These are phyloP conservation scores for Pangasius mekongensis DNA, from an alignment of 2,797 vertebrate genomes.

Conservation along the genomic window DNA sequence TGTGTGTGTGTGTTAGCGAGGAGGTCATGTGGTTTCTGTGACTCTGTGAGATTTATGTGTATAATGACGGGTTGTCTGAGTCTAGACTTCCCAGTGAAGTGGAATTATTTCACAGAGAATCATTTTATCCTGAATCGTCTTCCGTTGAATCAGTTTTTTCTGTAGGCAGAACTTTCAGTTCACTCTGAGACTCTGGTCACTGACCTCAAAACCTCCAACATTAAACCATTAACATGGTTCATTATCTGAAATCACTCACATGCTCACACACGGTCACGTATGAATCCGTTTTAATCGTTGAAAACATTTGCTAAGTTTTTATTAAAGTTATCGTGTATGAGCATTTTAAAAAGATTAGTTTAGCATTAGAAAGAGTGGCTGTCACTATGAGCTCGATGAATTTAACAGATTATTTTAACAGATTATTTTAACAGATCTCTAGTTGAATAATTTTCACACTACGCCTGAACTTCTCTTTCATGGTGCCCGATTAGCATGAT, in stretches of 20 bases:
- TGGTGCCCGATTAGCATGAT: too few species aligned
- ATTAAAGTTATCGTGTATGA: too few species aligned
- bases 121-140: background rate
- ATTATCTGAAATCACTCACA: background rate
- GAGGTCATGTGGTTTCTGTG: slow-evolving; percentile 5
- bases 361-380: too few species aligned
- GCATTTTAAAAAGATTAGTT: too few species aligned
- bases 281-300: too few species aligned
- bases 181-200: background rate
- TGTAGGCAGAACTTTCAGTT: background rate
- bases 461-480: too few species aligned
- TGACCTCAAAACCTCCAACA: background rate
- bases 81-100: background rate
- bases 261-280: too few species aligned
- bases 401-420: too few species aligned
- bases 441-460: too few species aligned
- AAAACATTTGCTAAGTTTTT: too few species aligned
- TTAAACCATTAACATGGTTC: background rate
- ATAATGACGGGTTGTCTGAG: background rate
- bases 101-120: background rate
- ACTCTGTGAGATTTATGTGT: background rate
- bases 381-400: too few species aligned
- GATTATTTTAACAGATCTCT: too few species aligned
- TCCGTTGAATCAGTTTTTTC: background rate
- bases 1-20: background rate